phyloP scores from a whole-genome alignment of 2,888 invertebrate genomes.

The Acheta domesticus region DNA sequence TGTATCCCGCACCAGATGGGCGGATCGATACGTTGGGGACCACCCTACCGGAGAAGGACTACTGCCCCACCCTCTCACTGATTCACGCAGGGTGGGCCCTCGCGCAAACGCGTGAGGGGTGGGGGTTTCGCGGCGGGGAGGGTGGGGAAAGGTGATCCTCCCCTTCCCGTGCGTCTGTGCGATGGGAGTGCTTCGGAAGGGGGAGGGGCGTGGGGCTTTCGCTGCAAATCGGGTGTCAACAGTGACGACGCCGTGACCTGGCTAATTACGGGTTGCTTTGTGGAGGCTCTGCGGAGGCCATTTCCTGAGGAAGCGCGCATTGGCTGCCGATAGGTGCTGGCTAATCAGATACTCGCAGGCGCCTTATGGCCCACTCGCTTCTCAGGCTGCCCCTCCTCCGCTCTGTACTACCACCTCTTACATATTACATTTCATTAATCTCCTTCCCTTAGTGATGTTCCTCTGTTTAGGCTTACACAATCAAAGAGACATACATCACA shows the following conservation, averaged over 20 bases:
- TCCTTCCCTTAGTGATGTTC: too few relatives aligned
- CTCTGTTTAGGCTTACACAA: too few relatives aligned
- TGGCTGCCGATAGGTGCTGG: too few relatives aligned
- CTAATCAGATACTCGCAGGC: too few relatives aligned
- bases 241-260: slow-evolving; percentile 3
- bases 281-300: not conserved
- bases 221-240: not conserved
- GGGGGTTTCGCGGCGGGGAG: not conserved
- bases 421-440: too few relatives aligned
- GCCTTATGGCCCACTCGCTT: too few relatives aligned
- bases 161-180: not conserved
- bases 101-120: not conserved
- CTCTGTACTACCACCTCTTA: too few relatives aligned
- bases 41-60: too few relatives aligned
- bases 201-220: not conserved
- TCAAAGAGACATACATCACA: too few relatives aligned
- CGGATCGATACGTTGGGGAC: not conserved
- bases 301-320: not conserved
- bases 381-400: too few relatives aligned
- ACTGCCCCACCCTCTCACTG: not conserved
- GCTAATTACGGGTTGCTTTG: not conserved
- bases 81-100: not conserved
- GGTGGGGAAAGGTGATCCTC: not conserved
- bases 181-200: not conserved
- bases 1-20: slow-evolving; percentile 1